These are phyloP conservation scores for Limnothrissa miodon DNA, from an alignment of 2,113 vertebrate genomes.

Conservation along the genomic window DNA sequence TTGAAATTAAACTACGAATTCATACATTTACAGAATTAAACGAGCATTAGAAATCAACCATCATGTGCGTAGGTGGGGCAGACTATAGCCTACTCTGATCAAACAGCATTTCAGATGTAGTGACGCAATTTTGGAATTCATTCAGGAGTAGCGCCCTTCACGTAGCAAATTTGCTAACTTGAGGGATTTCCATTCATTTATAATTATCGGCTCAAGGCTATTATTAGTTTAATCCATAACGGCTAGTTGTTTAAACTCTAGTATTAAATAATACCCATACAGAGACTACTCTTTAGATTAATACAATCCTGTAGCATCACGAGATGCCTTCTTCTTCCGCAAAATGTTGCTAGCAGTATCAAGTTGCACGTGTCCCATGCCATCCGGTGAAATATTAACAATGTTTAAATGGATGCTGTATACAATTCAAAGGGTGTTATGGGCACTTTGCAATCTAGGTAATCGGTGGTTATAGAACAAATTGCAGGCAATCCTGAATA, in stretches of 20 bases:
- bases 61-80: too few species aligned
- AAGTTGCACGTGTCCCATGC: neutral
- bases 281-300: neutral
- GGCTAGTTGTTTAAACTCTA: neutral
- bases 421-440: neutral
- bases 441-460: neutral
- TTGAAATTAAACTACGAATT: neutral
- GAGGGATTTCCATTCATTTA: neutral
- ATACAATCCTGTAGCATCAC: neutral
- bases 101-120: neutral
- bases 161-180: conserved; percentile 17
- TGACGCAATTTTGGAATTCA: conserved; percentile 42
- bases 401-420: neutral
- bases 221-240: neutral
- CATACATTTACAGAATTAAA: neutral
- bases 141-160: neutral
- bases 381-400: neutral
- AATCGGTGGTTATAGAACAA: neutral
- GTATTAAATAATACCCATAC: neutral
- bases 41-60: too few species aligned
- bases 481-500: neutral
- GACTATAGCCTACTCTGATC: neutral
- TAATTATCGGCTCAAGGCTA: neutral
- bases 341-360: neutral
- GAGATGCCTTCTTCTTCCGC: conserved; percentile 4